These are phyloP conservation scores for Athrips mouffetella DNA, from an alignment of 2,888 invertebrate genomes.

Conservation along the genomic window DNA sequence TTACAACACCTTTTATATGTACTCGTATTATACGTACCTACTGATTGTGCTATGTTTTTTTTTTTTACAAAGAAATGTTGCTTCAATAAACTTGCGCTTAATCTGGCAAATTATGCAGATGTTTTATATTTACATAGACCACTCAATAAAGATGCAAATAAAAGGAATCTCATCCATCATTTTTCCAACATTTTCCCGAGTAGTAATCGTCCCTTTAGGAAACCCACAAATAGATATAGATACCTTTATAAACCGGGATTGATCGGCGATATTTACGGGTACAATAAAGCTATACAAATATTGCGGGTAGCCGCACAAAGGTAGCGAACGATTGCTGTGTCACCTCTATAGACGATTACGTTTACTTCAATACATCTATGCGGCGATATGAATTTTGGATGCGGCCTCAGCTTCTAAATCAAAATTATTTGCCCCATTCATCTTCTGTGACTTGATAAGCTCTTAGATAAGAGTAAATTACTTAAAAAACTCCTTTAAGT, in stretches of 20 bases:
- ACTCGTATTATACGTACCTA: too few relatives aligned
- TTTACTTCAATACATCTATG: slow-evolving; percentile 64
- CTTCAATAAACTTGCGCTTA: too few relatives aligned
- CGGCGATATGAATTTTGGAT: slow-evolving; percentile 34
- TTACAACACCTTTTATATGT: too few relatives aligned
- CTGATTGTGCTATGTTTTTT: too few relatives aligned
- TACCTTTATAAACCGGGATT: not conserved
- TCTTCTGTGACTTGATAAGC: too few relatives aligned
- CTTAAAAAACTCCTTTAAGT: too few relatives aligned
- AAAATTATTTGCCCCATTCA: too few relatives aligned
- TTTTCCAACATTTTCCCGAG: not conserved
- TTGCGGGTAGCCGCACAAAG: slow-evolving; percentile 46
- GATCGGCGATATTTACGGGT: slow-evolving; percentile 8
- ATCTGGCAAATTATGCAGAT: not conserved
- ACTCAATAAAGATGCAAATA: not conserved
- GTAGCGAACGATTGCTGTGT: slow-evolving; percentile 46
- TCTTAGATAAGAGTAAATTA: too few relatives aligned
- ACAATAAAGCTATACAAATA: slow-evolving; percentile 27
- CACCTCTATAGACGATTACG: slow-evolving; percentile 74
- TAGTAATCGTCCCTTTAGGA: not conserved
- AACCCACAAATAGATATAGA: not conserved
- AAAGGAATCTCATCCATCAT: not conserved
- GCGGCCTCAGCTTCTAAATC: too few relatives aligned
- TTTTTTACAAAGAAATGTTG: too few relatives aligned
- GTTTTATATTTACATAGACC: not conserved